Base-by-base conservation (phyloP, 2,888 invertebrate species). In the Lasioglossum vierecki region DNA sequence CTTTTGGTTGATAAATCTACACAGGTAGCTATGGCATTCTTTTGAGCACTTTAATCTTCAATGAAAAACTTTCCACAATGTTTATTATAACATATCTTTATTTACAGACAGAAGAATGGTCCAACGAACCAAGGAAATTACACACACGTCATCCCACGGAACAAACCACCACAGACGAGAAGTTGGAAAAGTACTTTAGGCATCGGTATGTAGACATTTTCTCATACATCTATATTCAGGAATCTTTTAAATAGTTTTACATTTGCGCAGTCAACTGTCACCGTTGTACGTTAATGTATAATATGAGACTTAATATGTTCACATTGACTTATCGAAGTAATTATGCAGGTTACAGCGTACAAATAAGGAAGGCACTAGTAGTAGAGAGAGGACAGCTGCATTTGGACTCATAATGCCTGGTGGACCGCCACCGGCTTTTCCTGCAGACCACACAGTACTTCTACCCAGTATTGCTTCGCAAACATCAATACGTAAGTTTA, bases 1-100 rank as follows among this genome's bases (percentile, higher is more conserved):
- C 95, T 97, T 91, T 96, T 97, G 95, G 96, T 97, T 88, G 97
- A 98, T 95, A 97, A 97, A 95, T 97, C 97, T 83, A 97, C 97
- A 91, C 98, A 98, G 96, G 97, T 97, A 95, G 66, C 39, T 74
- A 44, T 70, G 22, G 2, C 70, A 53, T 49, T 79, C 78, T 63
- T 81, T 39, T 39, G 4, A n/a, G 8, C 6, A 9, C 41, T 35
- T 13, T 35, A 6, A 63, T 74, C 30, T 71, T 41, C 57, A 68
- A 13, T 70, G 46, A 15, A n/a, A 22, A 70, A 30, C 30, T 73
- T 57, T 41, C 5, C 49, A 6, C 35, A 18, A 44, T 71, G 8
- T 30, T 9, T 39, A 39, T 13, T 46, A 44, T 53, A 66, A 41
- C 13, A 66, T 26, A 22, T 53, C 30, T 26, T 73, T 72, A 57